Evolutionary conservation across 2,888 invertebrate genomes (phyloP), one percentile per base, ranked within the genome.

Genomic region (Emesis furor): DNA sequence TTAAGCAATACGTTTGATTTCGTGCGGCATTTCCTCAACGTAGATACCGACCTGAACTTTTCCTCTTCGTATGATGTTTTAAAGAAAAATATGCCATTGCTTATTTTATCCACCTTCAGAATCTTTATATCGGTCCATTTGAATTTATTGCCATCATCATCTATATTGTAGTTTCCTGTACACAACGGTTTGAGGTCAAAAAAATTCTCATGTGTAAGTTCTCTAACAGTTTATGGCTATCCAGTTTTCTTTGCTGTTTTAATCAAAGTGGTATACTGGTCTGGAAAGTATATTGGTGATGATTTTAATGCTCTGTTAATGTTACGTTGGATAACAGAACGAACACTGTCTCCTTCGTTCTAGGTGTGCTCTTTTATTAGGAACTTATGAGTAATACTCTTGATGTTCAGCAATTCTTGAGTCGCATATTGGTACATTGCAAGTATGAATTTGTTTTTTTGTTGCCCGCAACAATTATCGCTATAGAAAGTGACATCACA

Each of bases 351-450:
- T 1, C 89, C 90, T 67, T 91, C 89, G 81, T 91, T 91, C 82
- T 91, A 89, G 30, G 89, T 87, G 77, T 91, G 90, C 6, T 90
- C 90, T 73, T 86, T 84, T 62, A 91, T 89, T 42, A 90, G 81
- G 84, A 88, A 91, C 76, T 90, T 91, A 78, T 91, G 90, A 6
- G 88, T 90, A 35, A 35, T 35, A 35, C 78, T 80, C n/a, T 62
- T 69, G 12, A 76, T 51, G 6, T 78, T 79, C 42, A 55, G 24
- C 3, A 68, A 65, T 14, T 77, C 17, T 37, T 72, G 62, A 10
- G 74, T 24, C 10, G 77, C 81, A 72, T 81, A 79, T 37, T 35
- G 35, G 65, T 81, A 84, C 79, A 76, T 69, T 39, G 73, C 76
- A 2, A 81, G 30, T 46, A 81, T 78, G 59, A 72, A 83, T 72